A percentile compares a stretch with the other conserved stretches of the same genome.
Evolutionary conservation across 2,797 vertebrate species (phyloP).

Genomic region (Pristis pectinata): DNA sequence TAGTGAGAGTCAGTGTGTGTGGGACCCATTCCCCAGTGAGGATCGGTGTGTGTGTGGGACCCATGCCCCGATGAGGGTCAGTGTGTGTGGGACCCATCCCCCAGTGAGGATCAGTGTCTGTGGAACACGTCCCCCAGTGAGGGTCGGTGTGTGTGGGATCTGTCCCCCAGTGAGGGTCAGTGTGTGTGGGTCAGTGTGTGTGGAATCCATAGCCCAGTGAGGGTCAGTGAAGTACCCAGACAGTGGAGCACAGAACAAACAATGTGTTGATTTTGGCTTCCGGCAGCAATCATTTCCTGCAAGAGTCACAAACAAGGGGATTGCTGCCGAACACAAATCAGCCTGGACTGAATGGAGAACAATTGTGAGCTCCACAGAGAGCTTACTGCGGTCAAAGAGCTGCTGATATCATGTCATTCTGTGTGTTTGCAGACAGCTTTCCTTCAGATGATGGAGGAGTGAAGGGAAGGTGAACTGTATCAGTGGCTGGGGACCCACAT

Average conservation of each 20-base stretch:
- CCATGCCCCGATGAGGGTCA: not conserved
- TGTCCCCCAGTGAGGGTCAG: not conserved
- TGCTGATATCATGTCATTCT: not conserved
- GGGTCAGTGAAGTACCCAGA: too few relatives aligned
- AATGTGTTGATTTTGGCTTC: not conserved
- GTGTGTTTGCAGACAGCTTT: not conserved
- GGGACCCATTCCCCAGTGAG: not conserved
- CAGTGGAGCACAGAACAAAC: too few relatives aligned
- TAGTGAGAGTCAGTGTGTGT: not conserved
- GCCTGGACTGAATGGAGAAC: not conserved
- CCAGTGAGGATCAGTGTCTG: not conserved
- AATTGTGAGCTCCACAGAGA: not conserved
- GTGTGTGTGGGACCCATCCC: not conserved
- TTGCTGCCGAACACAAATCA: not conserved
- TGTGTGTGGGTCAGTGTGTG: not conserved
- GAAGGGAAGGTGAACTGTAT: not conserved
- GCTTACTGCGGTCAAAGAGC: not conserved
- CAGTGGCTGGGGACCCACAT: not conserved
- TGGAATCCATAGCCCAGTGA: not conserved
- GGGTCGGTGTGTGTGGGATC: conserved; percentile 1
- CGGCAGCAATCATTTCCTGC: not conserved
- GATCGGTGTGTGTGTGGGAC: not conserved
- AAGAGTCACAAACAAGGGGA: not conserved
- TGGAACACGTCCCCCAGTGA: not conserved
- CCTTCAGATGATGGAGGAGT: not conserved